phyloP scores from a whole-genome alignment of 2,113 vertebrate species.

The Hippoglossus stenolepis region DNA sequence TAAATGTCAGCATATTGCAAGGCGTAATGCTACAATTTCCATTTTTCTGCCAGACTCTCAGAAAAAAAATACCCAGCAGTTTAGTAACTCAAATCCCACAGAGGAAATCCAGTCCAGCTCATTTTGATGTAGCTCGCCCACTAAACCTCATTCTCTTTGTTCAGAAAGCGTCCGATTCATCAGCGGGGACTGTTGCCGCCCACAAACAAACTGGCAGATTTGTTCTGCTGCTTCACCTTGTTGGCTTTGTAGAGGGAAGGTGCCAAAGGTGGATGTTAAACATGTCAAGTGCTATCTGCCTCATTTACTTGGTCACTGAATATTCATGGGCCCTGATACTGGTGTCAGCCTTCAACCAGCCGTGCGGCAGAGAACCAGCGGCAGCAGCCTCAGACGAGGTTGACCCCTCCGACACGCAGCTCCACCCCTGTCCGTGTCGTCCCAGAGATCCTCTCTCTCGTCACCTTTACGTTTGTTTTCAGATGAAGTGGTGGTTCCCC shows the following conservation, averaged over 20 bases:
- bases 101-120: slow-evolving; percentile 44
- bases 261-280: slow-evolving; percentile 79
- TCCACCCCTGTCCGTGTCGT: slow-evolving; percentile 1
- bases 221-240: slow-evolving; percentile 73
- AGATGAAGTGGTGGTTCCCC: not conserved
- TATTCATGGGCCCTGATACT: slow-evolving; percentile 74
- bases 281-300: slow-evolving; percentile 73
- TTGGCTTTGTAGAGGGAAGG: slow-evolving; percentile 64
- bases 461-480: not conserved
- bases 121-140: slow-evolving; percentile 50
- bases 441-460: not conserved
- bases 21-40: slow-evolving; percentile 44
- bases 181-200: slow-evolving; percentile 53
- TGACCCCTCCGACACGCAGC: slow-evolving; percentile 2
- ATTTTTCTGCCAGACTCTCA: slow-evolving; percentile 43
- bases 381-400: slow-evolving; percentile 31
- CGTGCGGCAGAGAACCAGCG: slow-evolving; percentile 41
- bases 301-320: slow-evolving; percentile 77
- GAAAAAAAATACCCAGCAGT: not conserved
- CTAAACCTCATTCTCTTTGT: slow-evolving; percentile 50
- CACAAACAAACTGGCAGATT: slow-evolving; percentile 61
- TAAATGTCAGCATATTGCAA: slow-evolving; percentile 73
- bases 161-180: slow-evolving; percentile 50
- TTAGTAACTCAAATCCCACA: slow-evolving; percentile 36
- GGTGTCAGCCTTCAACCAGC: slow-evolving; percentile 65